Conservation (phyloP, 2,797 vertebrate genomes). For the Borostomias antarcticus region DNA sequence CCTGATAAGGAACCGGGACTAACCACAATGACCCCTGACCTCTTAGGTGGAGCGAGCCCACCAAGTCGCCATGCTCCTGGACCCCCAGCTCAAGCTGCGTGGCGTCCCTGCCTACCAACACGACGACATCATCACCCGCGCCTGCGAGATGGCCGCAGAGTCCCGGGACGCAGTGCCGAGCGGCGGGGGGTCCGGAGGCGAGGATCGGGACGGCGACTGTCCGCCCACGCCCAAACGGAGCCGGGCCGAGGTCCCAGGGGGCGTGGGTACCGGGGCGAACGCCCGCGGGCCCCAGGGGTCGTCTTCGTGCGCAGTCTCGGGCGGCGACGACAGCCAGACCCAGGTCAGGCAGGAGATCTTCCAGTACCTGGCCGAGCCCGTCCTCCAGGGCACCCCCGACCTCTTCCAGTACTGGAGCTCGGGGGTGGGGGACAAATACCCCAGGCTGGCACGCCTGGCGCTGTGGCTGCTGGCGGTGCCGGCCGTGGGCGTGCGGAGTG, state of each 20-base stretch:
- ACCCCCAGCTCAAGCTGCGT: conserved; percentile 95
- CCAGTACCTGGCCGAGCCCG: conserved; percentile 95
- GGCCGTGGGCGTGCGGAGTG: conserved; percentile 89
- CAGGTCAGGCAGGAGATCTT: conserved; percentile 93
- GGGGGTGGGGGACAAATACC: conserved; percentile 89
- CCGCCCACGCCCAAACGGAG: conserved; percentile 71
- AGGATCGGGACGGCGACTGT: conserved; percentile 75
- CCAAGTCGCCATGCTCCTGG: conserved; percentile 97
- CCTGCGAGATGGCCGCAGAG: conserved; percentile 90
- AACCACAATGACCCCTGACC: background rate
- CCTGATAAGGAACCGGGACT: background rate
- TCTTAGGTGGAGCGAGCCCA: conserved; percentile 89
- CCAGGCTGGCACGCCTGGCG: conserved; percentile 89
- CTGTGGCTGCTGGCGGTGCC: conserved; percentile 98
- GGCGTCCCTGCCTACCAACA: conserved; percentile 97
- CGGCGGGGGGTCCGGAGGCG: conserved; percentile 76
- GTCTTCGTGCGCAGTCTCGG: conserved; percentile 42
- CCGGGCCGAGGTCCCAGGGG: conserved; percentile 62
- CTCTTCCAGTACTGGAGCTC: conserved; percentile 98
- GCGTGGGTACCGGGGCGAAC: conserved; percentile 44
- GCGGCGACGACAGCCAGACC: conserved; percentile 61
- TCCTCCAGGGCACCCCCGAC: conserved; percentile 91
- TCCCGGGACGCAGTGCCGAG: conserved; percentile 77
- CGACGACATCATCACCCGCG: conserved; percentile 94
- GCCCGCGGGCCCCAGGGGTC: conserved; percentile 2